Evolutionary conservation across 1,140 invertebrate species (phyloP), one percentile per base, ranked within the genome.

Genomic region (Papilio polyxenes): DNA sequence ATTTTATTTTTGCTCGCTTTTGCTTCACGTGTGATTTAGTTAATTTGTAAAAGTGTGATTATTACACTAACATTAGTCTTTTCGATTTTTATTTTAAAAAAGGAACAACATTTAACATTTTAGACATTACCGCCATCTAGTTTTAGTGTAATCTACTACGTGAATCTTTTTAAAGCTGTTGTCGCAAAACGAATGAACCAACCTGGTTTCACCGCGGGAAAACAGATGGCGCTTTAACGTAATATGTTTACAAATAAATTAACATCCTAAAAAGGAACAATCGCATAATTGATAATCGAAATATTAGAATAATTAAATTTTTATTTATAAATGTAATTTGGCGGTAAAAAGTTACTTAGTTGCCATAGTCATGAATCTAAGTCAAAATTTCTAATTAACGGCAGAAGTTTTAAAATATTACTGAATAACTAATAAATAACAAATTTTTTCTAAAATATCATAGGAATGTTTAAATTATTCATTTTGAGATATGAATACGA

Each of bases 401-500:
- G 15, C 51, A 53, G 11, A 44, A 11, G 15, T 9, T 53, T 17
- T 15, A 5, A 53, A 53, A 53, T 53, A 53, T 15, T 2, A 53
- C 20, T 65, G 9, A 31, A 23, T 65, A 11, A 13, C 3, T 31
- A 69, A 69, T 69, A 69, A 37, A 13, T 40, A 37, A 1, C 0
- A 69, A 37, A 69, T 40, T 17, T 37, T 23, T 7, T 69, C 10
- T 15, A 13, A 5, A 37, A 69, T 69, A 15, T 69, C 62, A 4
- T 11, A 62, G 20, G 20, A 62, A 62, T 69, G 23, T 69, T 69
- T 31, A 15, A 69, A 69, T 69, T 69, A 69, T 69, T 69, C 65
- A 69, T 69, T 15, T 31, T 31, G 44, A 49, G 48, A 15, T 37
- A 74, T 74, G 37, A 13, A 17, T 51, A 23, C 48, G 15, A 49